Base-by-base conservation (phyloP, 2,113 vertebrate genomes). In the Capricornis sumatraensis region DNA sequence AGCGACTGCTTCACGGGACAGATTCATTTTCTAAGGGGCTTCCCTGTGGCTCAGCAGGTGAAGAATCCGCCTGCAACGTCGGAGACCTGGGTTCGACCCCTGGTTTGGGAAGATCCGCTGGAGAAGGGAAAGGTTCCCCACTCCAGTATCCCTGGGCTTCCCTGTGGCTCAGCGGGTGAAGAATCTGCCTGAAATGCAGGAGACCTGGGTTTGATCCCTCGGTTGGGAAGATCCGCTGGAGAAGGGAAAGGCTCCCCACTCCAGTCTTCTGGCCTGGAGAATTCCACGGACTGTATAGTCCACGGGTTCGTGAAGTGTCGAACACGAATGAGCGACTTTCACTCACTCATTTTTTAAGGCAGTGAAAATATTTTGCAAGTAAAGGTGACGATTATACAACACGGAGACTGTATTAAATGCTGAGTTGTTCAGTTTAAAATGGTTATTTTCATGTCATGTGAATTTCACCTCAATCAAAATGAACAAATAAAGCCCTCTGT, bases 391-490 rank as follows among this genome's bases (percentile, higher is more conserved):
- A 21, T 53, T 19, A 6, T 27, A 50, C 43, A 40, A 21, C 52
- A 23, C 0, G 10, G 13, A 13, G 58, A 64, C 43, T 57, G 11
- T 45, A 25, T 47, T 52, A 53, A 87, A 82, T 47, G 12, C 82
- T 4, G 36, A 88, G 53, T 16, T 79, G 55, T 84, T 87, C 28
- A 17, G 52, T 62, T 57, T 43, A 55, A 55, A 74, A 71, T 36
- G 50, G 45, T 57, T 47, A 33, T 43, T 74, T 89, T 81, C 52
- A 76, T 28, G 33, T 71, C 12, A 27, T 9, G 7, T 57, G 83
- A 96, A 43, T 74, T 82, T 89, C 28, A 86, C 67, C n/a, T 86
- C 3, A 28, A 9, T 74, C 14, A 76, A 81, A 85, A 88, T 83
- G 91, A 79, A 90, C 36, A 91, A 11, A 43, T 7, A 19, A 76